These are phyloP conservation scores for Actenoides lindsayi DNA, from an alignment of 2,113 vertebrate species.

Conservation along the genomic window DNA sequence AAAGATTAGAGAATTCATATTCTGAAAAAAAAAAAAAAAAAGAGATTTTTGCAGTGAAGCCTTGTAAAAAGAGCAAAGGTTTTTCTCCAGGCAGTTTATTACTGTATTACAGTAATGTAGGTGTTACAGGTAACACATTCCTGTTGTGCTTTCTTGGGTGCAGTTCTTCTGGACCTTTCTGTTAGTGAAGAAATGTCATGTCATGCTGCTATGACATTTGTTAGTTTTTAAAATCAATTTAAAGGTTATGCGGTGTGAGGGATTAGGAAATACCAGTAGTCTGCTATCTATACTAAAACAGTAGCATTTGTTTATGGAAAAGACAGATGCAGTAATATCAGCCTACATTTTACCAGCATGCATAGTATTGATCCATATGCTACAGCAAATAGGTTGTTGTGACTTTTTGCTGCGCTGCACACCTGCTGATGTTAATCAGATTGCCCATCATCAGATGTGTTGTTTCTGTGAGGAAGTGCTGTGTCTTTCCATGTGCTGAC, in stretches of 20 bases:
- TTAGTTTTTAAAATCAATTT: constrained; percentile 8
- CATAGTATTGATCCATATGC: background rate
- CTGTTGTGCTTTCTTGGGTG: background rate
- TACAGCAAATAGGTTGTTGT: background rate
- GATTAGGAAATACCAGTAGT: constrained; percentile 13
- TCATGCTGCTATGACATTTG: background rate
- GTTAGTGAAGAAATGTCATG: background rate
- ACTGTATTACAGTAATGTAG: background rate
- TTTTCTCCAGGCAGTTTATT: background rate
- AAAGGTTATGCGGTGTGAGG: background rate
- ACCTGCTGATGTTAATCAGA: constrained; percentile 11
- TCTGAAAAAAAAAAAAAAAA: background rate
- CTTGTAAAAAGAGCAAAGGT: background rate
- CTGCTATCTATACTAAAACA: constrained; percentile 7
- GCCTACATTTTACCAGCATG: background rate
- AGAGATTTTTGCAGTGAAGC: background rate
- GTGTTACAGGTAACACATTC: background rate
- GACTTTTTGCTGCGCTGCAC: background rate
- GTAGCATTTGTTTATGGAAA: background rate
- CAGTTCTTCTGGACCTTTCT: background rate
- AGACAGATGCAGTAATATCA: constrained; percentile 35
- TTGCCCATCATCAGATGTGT: background rate
- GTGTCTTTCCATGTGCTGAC: background rate
- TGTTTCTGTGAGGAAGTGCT: background rate
- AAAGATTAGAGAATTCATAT: background rate